A percentile compares a stretch with the other conserved stretches of the same genome.
phyloP scores from a whole-genome alignment of 2,797 vertebrate species.

The Atherinosoma microstoma region DNA sequence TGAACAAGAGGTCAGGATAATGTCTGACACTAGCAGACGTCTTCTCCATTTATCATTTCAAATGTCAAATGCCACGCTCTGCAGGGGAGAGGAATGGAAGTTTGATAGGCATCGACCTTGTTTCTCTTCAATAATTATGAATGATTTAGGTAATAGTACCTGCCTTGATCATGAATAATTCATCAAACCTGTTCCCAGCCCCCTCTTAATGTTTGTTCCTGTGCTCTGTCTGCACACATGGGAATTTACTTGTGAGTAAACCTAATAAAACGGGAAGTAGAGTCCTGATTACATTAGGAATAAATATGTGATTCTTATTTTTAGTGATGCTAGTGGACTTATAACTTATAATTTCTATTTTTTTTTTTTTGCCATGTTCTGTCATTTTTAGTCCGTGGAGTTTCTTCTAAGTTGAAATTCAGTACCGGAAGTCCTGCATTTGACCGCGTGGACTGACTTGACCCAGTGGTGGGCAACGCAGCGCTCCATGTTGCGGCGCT shows the following conservation, averaged over 20 bases:
- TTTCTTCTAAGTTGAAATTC: constrained; percentile 61
- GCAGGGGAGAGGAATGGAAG: constrained; percentile 47
- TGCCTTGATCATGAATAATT: constrained; percentile 80
- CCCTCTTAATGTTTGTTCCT: constrained; percentile 36
- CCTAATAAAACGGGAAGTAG: not conserved
- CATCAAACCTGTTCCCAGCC: constrained; percentile 47
- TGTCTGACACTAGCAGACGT: constrained; percentile 43
- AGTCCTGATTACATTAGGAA: not conserved
- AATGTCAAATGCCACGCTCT: constrained; percentile 53
- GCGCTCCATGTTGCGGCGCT: constrained; percentile 76
- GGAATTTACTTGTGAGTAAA: constrained; percentile 1
- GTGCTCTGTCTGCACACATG: constrained; percentile 5
- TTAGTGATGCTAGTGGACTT: no score
- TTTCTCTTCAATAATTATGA: constrained; percentile 78
- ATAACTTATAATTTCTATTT: not conserved
- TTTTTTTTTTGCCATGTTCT: no score
- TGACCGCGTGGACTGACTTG: constrained; percentile 6
- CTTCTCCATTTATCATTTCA: constrained; percentile 60
- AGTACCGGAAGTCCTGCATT: constrained; percentile 8
- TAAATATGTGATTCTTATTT: not conserved
- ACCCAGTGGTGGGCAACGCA: constrained; percentile 49
- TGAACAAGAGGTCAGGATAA: constrained; percentile 54
- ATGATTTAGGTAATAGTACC: constrained; percentile 75
- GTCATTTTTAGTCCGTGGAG: fast-evolving
- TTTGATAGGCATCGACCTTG: constrained; percentile 78